Percentiles rank a stretch among this genome's conserved stretches.
These are phyloP conservation scores for Falco biarmicus DNA, from an alignment of 2,797 vertebrate species.

Conservation along the genomic window DNA sequence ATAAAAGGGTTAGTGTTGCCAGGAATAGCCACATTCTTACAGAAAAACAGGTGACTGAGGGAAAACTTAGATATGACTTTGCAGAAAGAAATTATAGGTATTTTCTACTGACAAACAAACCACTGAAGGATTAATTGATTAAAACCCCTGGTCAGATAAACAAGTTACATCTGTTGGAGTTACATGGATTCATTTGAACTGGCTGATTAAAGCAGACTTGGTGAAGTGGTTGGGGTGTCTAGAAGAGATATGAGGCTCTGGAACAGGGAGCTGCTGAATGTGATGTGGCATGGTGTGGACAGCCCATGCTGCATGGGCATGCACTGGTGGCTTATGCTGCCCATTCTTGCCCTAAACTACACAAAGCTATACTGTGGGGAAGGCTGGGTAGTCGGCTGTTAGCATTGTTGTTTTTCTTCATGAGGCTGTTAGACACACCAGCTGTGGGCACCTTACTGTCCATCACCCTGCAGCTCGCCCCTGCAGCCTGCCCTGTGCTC, in stretches of 20 bases:
- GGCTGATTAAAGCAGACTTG: background rate
- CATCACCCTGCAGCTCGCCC: background rate
- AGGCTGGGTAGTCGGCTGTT: too few relatives aligned
- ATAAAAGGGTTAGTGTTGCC: background rate
- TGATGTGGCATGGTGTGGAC: background rate
- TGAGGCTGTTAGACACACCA: background rate
- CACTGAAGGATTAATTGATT: background rate
- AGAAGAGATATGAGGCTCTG: background rate
- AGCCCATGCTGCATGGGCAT: rapidly evolving
- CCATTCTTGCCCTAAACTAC: background rate
- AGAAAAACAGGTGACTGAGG: background rate
- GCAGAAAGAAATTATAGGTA: background rate
- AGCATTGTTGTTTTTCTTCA: rapidly evolving
- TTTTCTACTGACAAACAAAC: background rate
- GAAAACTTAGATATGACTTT: background rate
- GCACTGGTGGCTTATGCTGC: background rate
- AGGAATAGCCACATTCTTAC: background rate
- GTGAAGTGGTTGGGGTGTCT: background rate
- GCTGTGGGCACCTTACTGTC: too few relatives aligned
- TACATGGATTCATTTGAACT: background rate
- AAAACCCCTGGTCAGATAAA: background rate
- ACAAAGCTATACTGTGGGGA: background rate
- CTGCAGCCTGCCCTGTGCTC: background rate
- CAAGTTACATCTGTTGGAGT: background rate
- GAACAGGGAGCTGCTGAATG: background rate